A percentile compares a stretch with the other conserved stretches of the same genome.
Conservation (phyloP, 2,888 invertebrate species). For the Drosophila atripex region DNA sequence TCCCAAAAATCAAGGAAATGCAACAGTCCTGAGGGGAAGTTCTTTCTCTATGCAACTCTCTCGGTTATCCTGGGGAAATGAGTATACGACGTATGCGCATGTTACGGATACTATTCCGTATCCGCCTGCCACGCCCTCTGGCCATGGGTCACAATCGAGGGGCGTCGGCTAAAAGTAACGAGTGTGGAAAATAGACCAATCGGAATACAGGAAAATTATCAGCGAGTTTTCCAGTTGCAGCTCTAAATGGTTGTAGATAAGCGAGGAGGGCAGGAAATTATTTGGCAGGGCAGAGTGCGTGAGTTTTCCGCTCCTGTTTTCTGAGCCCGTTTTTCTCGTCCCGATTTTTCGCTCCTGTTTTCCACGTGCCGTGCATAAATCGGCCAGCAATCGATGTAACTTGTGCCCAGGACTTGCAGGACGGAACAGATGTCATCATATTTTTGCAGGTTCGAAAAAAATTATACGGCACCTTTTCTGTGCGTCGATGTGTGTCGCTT, state of each 20-base stretch:
- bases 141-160: slow-evolving; percentile 9
- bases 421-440: slow-evolving; percentile 77
- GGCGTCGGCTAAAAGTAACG: slow-evolving; percentile 61
- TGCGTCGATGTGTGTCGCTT: slow-evolving; percentile 67
- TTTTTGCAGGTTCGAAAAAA: slow-evolving; percentile 56
- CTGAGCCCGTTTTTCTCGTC: slow-evolving; percentile 19
- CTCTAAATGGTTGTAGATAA: slow-evolving; percentile 70
- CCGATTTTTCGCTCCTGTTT: slow-evolving; percentile 49
- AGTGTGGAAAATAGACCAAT: slow-evolving; percentile 67
- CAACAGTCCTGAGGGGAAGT: slow-evolving; percentile 66
- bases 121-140: slow-evolving; percentile 54
- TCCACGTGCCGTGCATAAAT: slow-evolving; percentile 82
- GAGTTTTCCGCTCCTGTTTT: slow-evolving; percentile 55
- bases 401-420: slow-evolving; percentile 59
- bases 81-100: slow-evolving; percentile 70
- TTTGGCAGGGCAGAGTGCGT: slow-evolving; percentile 42
- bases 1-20: slow-evolving; percentile 51
- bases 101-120: slow-evolving; percentile 13
- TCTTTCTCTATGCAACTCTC: slow-evolving; percentile 1
- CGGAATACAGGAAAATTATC: slow-evolving; percentile 18
- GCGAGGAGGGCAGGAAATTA: slow-evolving; percentile 19
- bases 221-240: slow-evolving; percentile 52
- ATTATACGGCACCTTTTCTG: slow-evolving; percentile 42
- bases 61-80: slow-evolving; percentile 58
- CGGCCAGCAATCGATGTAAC: slow-evolving; percentile 74